Base-by-base conservation (phyloP, 2,797 vertebrate species). In the Urocyon cinereoargenteus region DNA sequence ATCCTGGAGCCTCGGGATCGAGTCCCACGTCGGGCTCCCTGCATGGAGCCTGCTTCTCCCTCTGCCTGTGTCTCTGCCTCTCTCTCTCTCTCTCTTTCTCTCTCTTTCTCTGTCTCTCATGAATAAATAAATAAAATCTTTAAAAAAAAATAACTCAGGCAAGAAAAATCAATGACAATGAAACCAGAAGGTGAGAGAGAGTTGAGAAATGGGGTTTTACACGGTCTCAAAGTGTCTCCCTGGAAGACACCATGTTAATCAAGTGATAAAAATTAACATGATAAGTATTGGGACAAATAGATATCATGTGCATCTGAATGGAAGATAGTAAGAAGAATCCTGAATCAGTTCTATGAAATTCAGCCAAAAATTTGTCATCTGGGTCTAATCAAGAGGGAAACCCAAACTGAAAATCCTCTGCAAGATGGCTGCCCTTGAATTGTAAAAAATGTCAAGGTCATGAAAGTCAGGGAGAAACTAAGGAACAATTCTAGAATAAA, bases 141-240 rank as follows among this genome's bases (percentile, higher is more conserved):
- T 45, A 45, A 45, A 45, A 45, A 45, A 45, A 45, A 96, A 92
- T 85, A 96, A 92, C 59, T 78, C 85, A 95, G 66, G 64, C n/a
- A 75, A 92, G 86, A 88, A 97, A 91, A 97, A 87, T 90, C 62
- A 51, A 79, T 68, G 45, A 31, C 57, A 64, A 93, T 94, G 79
- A 95, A 97, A 72, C 59, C 6, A 86, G 24, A 79, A 72, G 31
- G 84, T 14, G 21, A 86, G 86, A 85, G 34, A 87, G 28, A 75
- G 15, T 91, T 13, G 24, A 91, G 53, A 90, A 90, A 90, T 49
- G n/a, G 34, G 36, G 86, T 87, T 85, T 86, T 77, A 88, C n/a
- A 24, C 4, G 11, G 81, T 79, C 64, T 96, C 51, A 0, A 51
- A 91, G 45, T 61, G 24, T 83, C 55, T 88, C 45, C 66, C 70